phyloP scores from a whole-genome alignment of 64 coral and sea anemone species.

The Orbicella faveolata region DNA sequence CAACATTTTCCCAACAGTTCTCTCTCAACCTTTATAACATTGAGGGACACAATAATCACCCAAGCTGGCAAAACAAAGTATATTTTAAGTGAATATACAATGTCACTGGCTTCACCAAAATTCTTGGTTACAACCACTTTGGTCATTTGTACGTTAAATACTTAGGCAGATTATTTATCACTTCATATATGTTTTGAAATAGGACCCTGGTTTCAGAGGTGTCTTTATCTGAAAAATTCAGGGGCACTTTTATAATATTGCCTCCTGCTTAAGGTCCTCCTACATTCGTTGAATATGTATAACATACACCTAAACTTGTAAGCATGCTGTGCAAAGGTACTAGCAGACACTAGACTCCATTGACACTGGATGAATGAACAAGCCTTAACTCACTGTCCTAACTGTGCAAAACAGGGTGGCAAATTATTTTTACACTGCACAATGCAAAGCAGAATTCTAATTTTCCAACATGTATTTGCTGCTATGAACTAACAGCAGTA shows the following conservation, averaged over 20 bases:
- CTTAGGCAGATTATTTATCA: neutral
- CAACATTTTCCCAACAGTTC: neutral
- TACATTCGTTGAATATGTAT: neutral
- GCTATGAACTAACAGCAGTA: too few relatives aligned
- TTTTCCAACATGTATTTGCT: too few relatives aligned
- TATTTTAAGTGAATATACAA: slow-evolving; percentile 6
- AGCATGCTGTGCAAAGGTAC: neutral
- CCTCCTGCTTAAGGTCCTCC: neutral
- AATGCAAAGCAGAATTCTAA: too few relatives aligned
- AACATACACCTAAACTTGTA: neutral
- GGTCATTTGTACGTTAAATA: neutral
- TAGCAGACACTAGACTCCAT: too few relatives aligned
- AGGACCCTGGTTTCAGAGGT: neutral
- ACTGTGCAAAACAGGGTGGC: too few relatives aligned
- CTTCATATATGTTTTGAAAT: neutral
- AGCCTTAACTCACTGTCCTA: too few relatives aligned
- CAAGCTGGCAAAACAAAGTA: neutral
- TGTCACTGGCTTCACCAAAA: neutral
- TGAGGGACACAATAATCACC: neutral
- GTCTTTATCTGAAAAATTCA: neutral
- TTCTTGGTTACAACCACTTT: neutral
- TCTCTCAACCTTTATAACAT: too few relatives aligned
- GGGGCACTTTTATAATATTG: neutral
- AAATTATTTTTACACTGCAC: too few relatives aligned
- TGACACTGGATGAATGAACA: too few relatives aligned